Conservation (phyloP, 2,797 vertebrate genomes). For the Crax fasciolata region DNA sequence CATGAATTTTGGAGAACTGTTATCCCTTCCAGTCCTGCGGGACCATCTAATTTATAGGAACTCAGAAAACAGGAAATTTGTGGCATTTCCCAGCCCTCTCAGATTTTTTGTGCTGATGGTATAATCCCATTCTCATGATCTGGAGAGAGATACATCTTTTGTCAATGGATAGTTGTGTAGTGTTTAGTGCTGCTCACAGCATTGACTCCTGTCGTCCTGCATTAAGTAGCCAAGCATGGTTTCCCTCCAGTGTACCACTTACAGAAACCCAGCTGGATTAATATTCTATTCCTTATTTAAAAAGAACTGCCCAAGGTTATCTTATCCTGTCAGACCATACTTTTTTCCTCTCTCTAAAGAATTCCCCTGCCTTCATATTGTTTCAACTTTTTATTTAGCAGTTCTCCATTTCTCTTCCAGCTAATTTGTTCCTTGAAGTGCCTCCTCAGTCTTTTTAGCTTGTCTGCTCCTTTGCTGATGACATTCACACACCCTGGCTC, state of each 20-base stretch:
- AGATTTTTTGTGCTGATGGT: slow-evolving; percentile 36
- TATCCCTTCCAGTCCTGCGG: slow-evolving; percentile 53
- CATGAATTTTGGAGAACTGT: slow-evolving; percentile 37
- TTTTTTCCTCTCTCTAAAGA: slow-evolving; percentile 21
- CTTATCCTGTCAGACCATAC: slow-evolving; percentile 18
- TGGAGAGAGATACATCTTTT: slow-evolving; percentile 50
- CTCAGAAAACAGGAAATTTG: slow-evolving; percentile 61
- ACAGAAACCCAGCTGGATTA: slow-evolving; percentile 24
- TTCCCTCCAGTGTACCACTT: slow-evolving; percentile 1
- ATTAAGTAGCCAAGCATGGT: neutral
- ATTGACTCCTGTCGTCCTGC: neutral
- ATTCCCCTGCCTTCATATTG: slow-evolving; percentile 34
- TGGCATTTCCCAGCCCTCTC: slow-evolving; percentile 46
- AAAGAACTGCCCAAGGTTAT: slow-evolving; percentile 56
- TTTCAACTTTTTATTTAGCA: slow-evolving; percentile 63
- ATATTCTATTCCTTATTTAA: slow-evolving; percentile 53
- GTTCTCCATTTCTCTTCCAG: slow-evolving; percentile 42
- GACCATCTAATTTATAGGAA: slow-evolving; percentile 51
- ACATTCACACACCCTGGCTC: slow-evolving; percentile 42
- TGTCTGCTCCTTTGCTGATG: slow-evolving; percentile 50
- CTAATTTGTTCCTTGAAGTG: slow-evolving; percentile 63
- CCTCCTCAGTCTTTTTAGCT: slow-evolving; percentile 17
- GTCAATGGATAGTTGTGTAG: neutral
- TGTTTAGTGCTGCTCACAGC: neutral
- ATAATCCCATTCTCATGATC: slow-evolving; percentile 40